Percentiles rank a stretch among this genome's conserved stretches.
phyloP scores from a whole-genome alignment of 1,140 invertebrate species.

The Philopotamus ludificatus region DNA sequence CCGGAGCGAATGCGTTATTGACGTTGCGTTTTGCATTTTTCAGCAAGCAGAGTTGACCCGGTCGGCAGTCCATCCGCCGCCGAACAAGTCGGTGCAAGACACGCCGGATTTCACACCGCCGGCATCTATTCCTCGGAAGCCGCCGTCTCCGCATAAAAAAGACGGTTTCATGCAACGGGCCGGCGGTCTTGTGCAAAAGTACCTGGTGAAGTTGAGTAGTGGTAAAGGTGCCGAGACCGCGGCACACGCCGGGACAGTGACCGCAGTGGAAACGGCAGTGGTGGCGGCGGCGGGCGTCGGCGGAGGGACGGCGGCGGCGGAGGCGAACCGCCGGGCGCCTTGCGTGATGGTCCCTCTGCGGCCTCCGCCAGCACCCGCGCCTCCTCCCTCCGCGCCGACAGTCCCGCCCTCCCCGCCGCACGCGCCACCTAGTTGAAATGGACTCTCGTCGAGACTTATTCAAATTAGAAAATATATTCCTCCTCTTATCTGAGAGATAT shows the following conservation, averaged over 20 bases:
- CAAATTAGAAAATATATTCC: conserved; percentile 34
- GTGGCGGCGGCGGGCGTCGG: conserved; percentile 12
- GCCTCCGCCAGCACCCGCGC: conserved; percentile 45
- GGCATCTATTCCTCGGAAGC: conserved; percentile 40
- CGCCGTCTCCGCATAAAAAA: conserved; percentile 47
- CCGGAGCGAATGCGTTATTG: neutral
- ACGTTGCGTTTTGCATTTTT: conserved; percentile 8
- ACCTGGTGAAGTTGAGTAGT: conserved; percentile 34
- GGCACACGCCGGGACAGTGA: conserved; percentile 21
- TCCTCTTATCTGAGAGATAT: conserved; percentile 28
- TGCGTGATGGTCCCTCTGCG: conserved; percentile 53
- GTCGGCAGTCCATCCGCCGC: conserved; percentile 55
- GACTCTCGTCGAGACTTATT: conserved; percentile 22
- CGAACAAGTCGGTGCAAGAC: conserved; percentile 58
- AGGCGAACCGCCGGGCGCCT: conserved; percentile 42
- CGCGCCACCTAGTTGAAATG: conserved; percentile 41
- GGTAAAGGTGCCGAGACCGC: conserved; percentile 45
- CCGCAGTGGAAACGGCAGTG: conserved; percentile 5
- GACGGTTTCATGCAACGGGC: conserved; percentile 54
- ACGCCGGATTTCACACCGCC: conserved; percentile 54
- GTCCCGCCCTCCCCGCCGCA: conserved; percentile 39
- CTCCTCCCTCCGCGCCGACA: conserved; percentile 39
- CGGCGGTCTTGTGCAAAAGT: too few relatives aligned
- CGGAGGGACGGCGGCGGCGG: conserved; percentile 20
- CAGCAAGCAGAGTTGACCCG: conserved; percentile 58